Conservation (phyloP, 2,113 vertebrate species). For the Bufo gargarizans region DNA sequence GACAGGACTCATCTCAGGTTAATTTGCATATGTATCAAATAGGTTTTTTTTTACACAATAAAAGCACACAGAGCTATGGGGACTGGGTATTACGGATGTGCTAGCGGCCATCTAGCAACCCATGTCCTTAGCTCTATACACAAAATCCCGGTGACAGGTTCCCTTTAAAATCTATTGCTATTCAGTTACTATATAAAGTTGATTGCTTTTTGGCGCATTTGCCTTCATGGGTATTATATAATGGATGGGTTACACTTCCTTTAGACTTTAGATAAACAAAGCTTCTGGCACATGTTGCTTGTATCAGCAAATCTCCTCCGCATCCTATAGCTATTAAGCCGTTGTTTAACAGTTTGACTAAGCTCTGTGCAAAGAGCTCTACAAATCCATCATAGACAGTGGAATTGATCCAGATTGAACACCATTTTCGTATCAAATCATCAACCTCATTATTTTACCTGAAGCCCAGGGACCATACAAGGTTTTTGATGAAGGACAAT, state of each 20-base stretch:
- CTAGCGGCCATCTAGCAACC: no score
- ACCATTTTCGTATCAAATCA: conserved; percentile 52
- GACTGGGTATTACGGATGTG: no score
- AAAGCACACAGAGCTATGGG: no score
- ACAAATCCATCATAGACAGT: conserved; percentile 59
- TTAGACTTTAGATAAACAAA: neutral
- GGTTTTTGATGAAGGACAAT: conserved; percentile 74
- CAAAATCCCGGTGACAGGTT: no score
- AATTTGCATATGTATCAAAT: no score
- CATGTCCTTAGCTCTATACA: no score
- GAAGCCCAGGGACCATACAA: conserved; percentile 69
- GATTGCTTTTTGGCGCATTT: neutral
- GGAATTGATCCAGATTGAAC: conserved; percentile 52
- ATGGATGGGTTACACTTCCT: neutral
- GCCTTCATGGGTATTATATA: neutral
- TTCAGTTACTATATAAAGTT: no score
- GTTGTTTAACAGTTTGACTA: conserved; percentile 1
- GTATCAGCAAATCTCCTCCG: neutral
- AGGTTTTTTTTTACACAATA: no score
- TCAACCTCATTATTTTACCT: conserved; percentile 63
- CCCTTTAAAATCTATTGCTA: neutral
- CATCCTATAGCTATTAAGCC: neutral
- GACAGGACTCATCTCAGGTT: no score
- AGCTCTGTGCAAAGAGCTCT: conserved; percentile 54
- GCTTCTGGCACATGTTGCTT: neutral